Base-by-base conservation (phyloP, 2,113 vertebrate genomes). In the Caloenas nicobarica region DNA sequence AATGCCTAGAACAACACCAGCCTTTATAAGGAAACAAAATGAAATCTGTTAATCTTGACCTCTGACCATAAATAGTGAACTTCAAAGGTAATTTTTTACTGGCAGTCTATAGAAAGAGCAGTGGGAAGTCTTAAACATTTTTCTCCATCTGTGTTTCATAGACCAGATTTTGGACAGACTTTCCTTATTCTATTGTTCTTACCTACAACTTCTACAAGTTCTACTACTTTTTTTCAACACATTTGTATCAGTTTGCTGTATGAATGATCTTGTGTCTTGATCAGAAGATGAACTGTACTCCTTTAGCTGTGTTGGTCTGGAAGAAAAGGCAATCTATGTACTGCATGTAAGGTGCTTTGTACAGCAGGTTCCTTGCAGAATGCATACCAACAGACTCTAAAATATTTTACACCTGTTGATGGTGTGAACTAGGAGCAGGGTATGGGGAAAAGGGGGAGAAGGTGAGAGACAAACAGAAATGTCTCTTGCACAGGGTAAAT, bases 21-120 rank as follows among this genome's bases (percentile, higher is more conserved):
- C 10, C 33, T 69, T 91, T 91, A 91, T 57, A 14, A 81, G 74
- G 84, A 46, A 91, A 64, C 34, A 54, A 91, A 92, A 66, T 16
- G 2, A 95, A 95, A 66, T 28, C 34, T 82, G 4, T 85, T 87
- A 82, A 54, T 36, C 70, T 92, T 95, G 60, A 54, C 48, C 48
- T 91, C n/a, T 83, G 51, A 58, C 13, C 9, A 70, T 26, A 87
- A 79, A 54, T 3, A 66, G 7, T 19, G 88, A 94, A 72, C 33
- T 81, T 88, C 53, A 91, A 89, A 93, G 33, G 7, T 28, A 28
- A 53, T 78, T 95, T 74, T 54, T 71, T 60, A 56, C 31, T 68
- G 50, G 13, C 4, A 33, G 42, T n/a, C 60, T 73, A 48, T 25
- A 71, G 68, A 86, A 93, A 91, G 8, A 90, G 26, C 28, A 25